A percentile compares a stretch with the other conserved stretches of the same genome.
phyloP scores from a whole-genome alignment of 2,888 invertebrate genomes.

The Nezara viridula region DNA sequence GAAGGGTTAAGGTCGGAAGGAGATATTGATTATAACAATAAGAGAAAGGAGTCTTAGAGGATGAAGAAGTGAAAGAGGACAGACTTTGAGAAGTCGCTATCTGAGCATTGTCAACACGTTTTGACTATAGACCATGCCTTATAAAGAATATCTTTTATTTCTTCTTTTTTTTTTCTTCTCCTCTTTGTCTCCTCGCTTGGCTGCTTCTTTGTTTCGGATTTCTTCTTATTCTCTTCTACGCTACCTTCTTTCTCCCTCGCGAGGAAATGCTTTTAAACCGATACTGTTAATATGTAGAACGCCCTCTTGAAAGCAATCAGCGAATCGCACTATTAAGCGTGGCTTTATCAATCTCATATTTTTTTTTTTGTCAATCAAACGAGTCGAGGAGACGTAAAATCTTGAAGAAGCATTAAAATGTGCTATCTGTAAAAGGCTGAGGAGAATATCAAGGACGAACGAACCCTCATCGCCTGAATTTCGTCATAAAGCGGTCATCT shows the following conservation, averaged over 20 bases:
- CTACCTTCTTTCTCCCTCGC: background rate
- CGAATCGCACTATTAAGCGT: background rate
- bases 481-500: conserved; percentile 12
- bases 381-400: background rate
- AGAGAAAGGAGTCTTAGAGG: background rate
- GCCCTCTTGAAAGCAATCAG: background rate
- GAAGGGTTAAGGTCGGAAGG: background rate
- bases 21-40: background rate
- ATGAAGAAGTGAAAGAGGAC: background rate
- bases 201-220: conserved; percentile 10
- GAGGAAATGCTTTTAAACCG: background rate
- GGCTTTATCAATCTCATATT: background rate
- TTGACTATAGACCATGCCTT: background rate
- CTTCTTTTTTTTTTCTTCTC: background rate
- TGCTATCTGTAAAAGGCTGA: background rate
- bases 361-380: background rate
- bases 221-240: background rate
- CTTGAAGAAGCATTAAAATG: background rate
- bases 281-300: background rate
- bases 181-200: background rate
- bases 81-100: conserved; percentile 6
- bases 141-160: conserved; percentile 39
- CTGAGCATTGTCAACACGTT: conserved; percentile 20
- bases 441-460: background rate
- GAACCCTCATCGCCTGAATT: background rate